phyloP scores from a whole-genome alignment of 2,888 invertebrate species.

The Periphyllus acericola region DNA sequence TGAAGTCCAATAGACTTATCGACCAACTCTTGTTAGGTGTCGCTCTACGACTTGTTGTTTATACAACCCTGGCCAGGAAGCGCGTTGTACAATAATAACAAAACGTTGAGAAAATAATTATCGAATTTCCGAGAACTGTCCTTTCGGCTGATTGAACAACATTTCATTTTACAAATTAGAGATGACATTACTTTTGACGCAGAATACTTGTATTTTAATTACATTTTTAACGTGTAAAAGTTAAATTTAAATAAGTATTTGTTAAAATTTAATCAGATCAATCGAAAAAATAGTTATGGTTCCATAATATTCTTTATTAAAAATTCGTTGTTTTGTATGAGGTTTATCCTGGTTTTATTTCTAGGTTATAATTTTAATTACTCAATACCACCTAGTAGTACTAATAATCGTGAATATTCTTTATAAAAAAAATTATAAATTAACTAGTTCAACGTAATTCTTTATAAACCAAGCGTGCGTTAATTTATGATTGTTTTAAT shows the following conservation, averaged over 20 bases:
- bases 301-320: not conserved
- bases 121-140: not conserved
- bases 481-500: too few relatives aligned
- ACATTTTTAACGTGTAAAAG: not conserved
- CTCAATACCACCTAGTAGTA: too few relatives aligned
- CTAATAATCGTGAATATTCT: too few relatives aligned
- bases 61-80: not conserved
- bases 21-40: conserved; percentile 7
- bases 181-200: conserved; percentile 6
- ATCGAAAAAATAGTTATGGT: not conserved
- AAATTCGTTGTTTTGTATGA: too few relatives aligned
- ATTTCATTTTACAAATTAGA: not conserved
- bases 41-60: conserved; percentile 9
- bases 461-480: too few relatives aligned
- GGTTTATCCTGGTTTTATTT: too few relatives aligned
- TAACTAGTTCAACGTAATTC: too few relatives aligned
- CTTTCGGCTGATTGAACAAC: not conserved
- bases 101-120: not conserved
- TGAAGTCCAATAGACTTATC: conserved; percentile 10
- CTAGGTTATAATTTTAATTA: too few relatives aligned
- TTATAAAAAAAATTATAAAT: too few relatives aligned
- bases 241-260: conserved; percentile 11
- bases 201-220: not conserved
- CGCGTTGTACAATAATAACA: not conserved
- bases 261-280: conserved; percentile 11